phyloP scores from a whole-genome alignment of 1,140 invertebrate species.

The Gonatopus flavifemur region DNA sequence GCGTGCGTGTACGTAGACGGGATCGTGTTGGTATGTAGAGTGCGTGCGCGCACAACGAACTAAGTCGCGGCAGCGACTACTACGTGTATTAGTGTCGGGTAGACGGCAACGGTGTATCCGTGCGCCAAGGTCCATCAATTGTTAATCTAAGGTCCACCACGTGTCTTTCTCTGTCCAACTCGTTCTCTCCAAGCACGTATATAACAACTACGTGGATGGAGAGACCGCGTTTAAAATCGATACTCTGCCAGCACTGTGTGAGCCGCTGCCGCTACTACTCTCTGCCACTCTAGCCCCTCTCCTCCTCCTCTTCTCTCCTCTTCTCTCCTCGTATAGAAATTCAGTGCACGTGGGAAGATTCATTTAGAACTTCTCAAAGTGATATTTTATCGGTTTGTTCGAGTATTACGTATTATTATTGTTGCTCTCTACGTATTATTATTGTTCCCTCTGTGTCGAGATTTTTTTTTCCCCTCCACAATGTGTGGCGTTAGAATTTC shows the following conservation, averaged over 20 bases:
- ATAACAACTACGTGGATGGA: neutral
- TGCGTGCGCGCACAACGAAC: too few relatives aligned
- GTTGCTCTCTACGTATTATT: too few relatives aligned
- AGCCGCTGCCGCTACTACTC: too few relatives aligned
- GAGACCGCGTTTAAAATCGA: neutral
- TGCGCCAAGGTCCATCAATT: conserved; percentile 13
- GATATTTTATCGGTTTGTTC: too few relatives aligned
- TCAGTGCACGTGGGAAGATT: too few relatives aligned
- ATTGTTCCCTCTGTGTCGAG: too few relatives aligned
- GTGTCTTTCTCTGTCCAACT: neutral
- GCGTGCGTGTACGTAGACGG: neutral
- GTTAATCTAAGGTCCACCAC: neutral
- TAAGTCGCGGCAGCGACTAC: conserved; percentile 13
- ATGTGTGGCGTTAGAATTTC: too few relatives aligned
- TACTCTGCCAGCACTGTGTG: too few relatives aligned
- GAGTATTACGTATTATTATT: too few relatives aligned
- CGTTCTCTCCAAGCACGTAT: neutral
- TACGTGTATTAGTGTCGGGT: neutral
- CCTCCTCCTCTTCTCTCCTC: neutral
- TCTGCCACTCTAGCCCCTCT: neutral
- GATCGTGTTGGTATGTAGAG: neutral
- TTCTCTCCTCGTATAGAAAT: too few relatives aligned
- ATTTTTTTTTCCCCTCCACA: too few relatives aligned
- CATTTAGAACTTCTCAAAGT: too few relatives aligned
- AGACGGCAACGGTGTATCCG: conserved; percentile 8